Base-by-base conservation (phyloP, 92 coral and sea anemone genomes). In the Porites divaricata region DNA sequence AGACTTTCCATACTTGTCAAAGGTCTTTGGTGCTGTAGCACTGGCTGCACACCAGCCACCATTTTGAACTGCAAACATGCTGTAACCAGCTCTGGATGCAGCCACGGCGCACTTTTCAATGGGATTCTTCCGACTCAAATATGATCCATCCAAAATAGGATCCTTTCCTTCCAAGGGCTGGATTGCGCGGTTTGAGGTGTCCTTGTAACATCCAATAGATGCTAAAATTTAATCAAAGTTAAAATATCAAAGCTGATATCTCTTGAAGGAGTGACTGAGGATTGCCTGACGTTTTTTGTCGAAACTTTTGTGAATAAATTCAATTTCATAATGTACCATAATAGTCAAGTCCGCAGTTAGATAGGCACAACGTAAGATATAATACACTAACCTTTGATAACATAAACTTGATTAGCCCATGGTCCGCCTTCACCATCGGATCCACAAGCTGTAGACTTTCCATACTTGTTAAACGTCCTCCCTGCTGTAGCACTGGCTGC, bases 391-490 rank as follows among this genome's bases (percentile, higher is more conserved):
- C 59, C 59, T 54, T 54, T 54, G 16, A 54, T 54, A 3, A 10
- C 12, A 15, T 78, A 78, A 2, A 87, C 90, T 53, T 87, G 68
- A 64, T 80, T 87, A 10, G 90, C 90, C 72, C 82, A 73, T 3
- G 81, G 69, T 22, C 90, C 90, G 8, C 90, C 90, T 70, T 72
- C 58, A 4, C 90, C 90, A 70, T 80, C 86, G 0, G 51, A 48
- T 62, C 20, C 17, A 63, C 90, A 87, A 8, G 22, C 75, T 1
- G 51, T n/a, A 1, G 86, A 80, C 24, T 54, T 20, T 52, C 88
- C 88, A 75, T 85, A 85, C 41, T 69, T 85, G 28, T 77, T 67
- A 21, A 21, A 85, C 2, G 88, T 77, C 53, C 13, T 19, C 1
- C 21, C 63, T 1, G 88, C 88, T 19, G 76, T 19, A 17, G 78